Percentiles rank a stretch among this genome's conserved stretches.
Evolutionary conservation across 2,888 invertebrate genomes (phyloP).

Genomic region (Globia sparganii): DNA sequence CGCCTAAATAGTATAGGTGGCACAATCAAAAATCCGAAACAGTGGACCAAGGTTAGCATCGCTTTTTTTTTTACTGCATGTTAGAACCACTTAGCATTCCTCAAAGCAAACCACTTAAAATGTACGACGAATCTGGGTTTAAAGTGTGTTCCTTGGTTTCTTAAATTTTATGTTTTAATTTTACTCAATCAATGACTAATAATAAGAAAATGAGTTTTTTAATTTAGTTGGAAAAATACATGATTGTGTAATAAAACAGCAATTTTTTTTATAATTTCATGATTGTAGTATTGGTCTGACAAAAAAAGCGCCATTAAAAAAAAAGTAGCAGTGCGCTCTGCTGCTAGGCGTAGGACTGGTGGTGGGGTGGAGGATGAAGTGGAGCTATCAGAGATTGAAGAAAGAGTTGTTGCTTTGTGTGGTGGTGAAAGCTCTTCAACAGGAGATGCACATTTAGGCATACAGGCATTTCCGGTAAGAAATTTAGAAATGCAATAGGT

Average conservation of each 20-base stretch:
- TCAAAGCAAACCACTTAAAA: too few relatives aligned
- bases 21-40: background rate
- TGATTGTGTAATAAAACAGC: background rate
- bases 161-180: too few relatives aligned
- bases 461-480: conserved; percentile 7
- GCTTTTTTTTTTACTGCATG: conserved; percentile 11
- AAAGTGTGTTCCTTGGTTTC: too few relatives aligned
- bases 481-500: background rate
- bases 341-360: conserved; percentile 3
- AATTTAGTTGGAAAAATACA: background rate
- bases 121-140: too few relatives aligned
- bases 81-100: conserved; percentile 5
- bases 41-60: background rate
- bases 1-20: conserved; percentile 13
- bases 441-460: conserved; percentile 13
- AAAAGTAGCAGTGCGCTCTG: conserved; percentile 4
- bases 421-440: conserved; percentile 11
- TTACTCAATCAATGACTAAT: too few relatives aligned
- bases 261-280: conserved; percentile 5
- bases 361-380: conserved; percentile 15
- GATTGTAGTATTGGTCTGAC: conserved; percentile 19
- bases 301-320: conserved; percentile 6
- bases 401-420: conserved; percentile 15
- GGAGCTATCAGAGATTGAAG: conserved; percentile 20
- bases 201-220: too few relatives aligned